phyloP scores from a whole-genome alignment of 2,888 invertebrate species.

The Drosophila ochracea region DNA sequence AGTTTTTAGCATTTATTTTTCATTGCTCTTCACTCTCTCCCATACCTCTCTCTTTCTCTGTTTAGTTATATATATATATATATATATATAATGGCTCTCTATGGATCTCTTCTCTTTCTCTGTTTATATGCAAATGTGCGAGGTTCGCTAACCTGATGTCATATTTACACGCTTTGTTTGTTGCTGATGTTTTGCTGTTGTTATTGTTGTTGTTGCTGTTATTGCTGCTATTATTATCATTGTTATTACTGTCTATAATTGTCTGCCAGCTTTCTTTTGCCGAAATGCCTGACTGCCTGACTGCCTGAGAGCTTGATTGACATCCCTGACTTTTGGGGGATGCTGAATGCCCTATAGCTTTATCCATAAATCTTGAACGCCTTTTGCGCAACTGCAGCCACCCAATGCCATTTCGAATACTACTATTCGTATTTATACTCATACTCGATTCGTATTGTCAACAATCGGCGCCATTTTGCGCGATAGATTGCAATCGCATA shows the following conservation, averaged over 20 bases:
- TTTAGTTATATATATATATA: background rate
- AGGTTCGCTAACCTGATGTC: slow-evolving; percentile 80
- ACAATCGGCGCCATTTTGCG: slow-evolving; percentile 71
- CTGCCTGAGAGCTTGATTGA: slow-evolving; percentile 55
- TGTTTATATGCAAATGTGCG: slow-evolving; percentile 56
- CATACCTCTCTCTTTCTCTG: slow-evolving; percentile 7
- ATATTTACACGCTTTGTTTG: slow-evolving; percentile 70
- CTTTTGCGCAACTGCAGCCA: slow-evolving; percentile 63
- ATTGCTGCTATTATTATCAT: slow-evolving; percentile 36
- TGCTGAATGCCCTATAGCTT: slow-evolving; percentile 30
- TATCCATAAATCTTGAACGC: slow-evolving; percentile 55
- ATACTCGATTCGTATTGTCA: slow-evolving; percentile 64
- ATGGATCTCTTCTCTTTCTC: slow-evolving; percentile 6
- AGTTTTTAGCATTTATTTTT: slow-evolving; percentile 18
- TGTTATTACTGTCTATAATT: slow-evolving; percentile 74
- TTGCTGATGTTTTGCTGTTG: slow-evolving; percentile 19
- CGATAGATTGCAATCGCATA: slow-evolving; percentile 77
- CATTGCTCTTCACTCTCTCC: slow-evolving; percentile 28
- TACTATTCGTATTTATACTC: slow-evolving; percentile 16
- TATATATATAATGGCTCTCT: background rate
- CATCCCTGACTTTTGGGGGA: slow-evolving; percentile 21
- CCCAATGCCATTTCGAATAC: slow-evolving; percentile 28
- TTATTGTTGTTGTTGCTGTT: slow-evolving; percentile 20
- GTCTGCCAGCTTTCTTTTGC: slow-evolving; percentile 73
- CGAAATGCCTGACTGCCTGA: slow-evolving; percentile 53